phyloP scores from a whole-genome alignment of 1,140 invertebrate genomes.

The Muscidifurax raptorellus region DNA sequence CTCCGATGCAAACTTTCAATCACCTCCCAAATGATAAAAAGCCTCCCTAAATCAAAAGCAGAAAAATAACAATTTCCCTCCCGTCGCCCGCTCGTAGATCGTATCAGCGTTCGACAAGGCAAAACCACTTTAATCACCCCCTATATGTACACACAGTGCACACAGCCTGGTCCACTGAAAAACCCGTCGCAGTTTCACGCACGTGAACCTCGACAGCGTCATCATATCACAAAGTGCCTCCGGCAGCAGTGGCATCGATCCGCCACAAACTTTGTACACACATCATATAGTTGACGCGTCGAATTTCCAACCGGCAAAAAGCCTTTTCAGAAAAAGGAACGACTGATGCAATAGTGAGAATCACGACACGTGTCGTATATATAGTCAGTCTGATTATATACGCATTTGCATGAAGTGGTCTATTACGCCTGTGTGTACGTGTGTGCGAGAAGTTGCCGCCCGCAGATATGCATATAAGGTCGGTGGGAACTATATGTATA shows the following conservation, averaged over 20 bases:
- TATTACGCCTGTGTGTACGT: not conserved
- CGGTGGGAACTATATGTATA: not conserved
- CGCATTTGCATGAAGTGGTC: not conserved
- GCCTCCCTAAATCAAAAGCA: too few species aligned
- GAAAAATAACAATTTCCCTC: too few species aligned
- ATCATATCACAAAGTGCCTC: not conserved
- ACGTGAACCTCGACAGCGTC: not conserved
- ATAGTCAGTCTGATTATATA: not conserved
- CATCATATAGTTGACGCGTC: not conserved
- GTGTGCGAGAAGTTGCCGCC: not conserved
- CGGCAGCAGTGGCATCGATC: not conserved
- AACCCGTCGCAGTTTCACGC: not conserved
- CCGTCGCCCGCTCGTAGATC: not conserved
- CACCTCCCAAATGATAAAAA: too few species aligned
- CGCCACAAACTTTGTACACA: not conserved
- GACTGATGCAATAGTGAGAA: not conserved
- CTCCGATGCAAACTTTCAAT: too few species aligned
- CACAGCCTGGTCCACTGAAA: slow-evolving; percentile 4
- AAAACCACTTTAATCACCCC: slow-evolving; percentile 10
- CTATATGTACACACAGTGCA: too few species aligned
- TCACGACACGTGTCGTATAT: slow-evolving; percentile 12
- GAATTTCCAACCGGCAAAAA: not conserved
- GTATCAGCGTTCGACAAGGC: not conserved
- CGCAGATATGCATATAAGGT: slow-evolving; percentile 24
- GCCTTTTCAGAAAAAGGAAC: not conserved